Conservation (phyloP, 2,797 vertebrate genomes). For the Pseudotriccus pelzelni region DNA sequence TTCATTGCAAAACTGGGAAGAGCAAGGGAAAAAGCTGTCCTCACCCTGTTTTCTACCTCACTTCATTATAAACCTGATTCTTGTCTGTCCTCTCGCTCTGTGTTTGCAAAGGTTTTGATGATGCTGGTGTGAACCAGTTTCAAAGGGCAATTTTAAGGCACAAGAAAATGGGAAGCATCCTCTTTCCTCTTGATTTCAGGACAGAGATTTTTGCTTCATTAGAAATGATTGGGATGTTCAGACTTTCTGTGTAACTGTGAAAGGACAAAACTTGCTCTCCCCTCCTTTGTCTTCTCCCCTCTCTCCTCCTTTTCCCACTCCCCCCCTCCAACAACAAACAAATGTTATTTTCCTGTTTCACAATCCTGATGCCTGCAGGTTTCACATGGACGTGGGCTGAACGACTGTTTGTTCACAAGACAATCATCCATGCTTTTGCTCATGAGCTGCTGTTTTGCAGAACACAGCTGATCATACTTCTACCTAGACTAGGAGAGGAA, state of each 20-base stretch:
- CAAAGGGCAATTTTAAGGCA: neutral
- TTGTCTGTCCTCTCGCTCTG: neutral
- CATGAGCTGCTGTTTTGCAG: neutral
- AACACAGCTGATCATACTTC: neutral
- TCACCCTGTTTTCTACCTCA: slow-evolving; percentile 22
- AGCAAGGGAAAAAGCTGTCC: neutral
- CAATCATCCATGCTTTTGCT: neutral
- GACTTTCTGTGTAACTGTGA: neutral
- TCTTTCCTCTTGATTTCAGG: neutral
- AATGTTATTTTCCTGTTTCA: neutral
- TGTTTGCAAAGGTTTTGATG: neutral
- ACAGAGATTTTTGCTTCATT: neutral
- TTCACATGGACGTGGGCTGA: rapidly evolving
- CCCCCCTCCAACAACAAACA: neutral
- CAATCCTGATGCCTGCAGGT: neutral
- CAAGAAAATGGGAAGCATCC: neutral
- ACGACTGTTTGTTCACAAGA: neutral
- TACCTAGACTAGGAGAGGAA: neutral
- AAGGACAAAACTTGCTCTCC: neutral
- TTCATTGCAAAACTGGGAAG: slow-evolving; percentile 25
- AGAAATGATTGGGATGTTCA: neutral
- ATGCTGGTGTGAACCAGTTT: neutral
- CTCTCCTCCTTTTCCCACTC: neutral
- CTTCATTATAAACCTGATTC: neutral
- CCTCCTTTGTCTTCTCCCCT: neutral